phyloP scores from a whole-genome alignment of 2,888 invertebrate genomes.

The Neuroscelio doddi region DNA sequence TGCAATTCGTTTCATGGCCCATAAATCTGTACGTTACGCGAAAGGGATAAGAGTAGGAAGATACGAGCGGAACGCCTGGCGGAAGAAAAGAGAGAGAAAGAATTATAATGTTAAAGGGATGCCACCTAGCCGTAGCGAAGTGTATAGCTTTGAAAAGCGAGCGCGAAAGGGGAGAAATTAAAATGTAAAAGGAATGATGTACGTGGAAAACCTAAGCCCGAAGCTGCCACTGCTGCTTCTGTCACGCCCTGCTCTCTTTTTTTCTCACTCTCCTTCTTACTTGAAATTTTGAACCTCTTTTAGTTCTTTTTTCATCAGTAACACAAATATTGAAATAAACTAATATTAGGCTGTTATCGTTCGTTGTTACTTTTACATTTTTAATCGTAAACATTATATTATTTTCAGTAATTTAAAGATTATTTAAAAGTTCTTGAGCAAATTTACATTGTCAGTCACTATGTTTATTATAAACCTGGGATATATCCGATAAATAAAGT shows the following conservation, averaged over 20 bases:
- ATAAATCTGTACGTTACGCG: conserved; percentile 66
- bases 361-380: no score
- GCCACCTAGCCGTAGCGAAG: conserved; percentile 58
- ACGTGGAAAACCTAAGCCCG: conserved; percentile 60
- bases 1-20: conserved; percentile 46
- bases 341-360: no score
- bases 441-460: no score
- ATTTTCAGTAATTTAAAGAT: no score
- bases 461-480: no score
- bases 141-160: conserved; percentile 61
- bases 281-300: background rate
- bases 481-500: no score
- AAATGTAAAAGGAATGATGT: conserved; percentile 71
- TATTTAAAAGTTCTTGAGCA: no score
- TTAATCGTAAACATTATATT: no score
- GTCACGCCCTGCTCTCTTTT: conserved; percentile 26
- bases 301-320: background rate
- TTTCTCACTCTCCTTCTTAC: conserved; percentile 25
- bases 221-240: conserved; percentile 52
- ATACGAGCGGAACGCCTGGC: conserved; percentile 19
- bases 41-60: conserved; percentile 20
- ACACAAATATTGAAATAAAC: no score
- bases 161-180: conserved; percentile 70
- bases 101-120: conserved; percentile 71
- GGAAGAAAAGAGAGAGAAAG: conserved; percentile 50